Evolutionary conservation across 1,140 invertebrate genomes (phyloP).

Genomic region (Drosophila lowei): DNA sequence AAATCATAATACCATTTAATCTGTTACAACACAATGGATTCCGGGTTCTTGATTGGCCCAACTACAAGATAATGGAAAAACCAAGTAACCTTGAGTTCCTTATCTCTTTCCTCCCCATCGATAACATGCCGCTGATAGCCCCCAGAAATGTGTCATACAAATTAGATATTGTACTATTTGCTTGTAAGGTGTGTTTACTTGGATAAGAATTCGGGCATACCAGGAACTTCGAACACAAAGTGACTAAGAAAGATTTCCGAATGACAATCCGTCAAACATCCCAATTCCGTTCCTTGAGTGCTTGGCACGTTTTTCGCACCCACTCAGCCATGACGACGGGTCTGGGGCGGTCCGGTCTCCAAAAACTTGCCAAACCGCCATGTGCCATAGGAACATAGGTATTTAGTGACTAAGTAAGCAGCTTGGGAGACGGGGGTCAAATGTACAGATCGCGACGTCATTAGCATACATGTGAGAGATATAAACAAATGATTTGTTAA

Average conservation of each 20-base stretch:
- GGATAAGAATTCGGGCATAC: neutral
- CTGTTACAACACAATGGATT: slow-evolving; percentile 31
- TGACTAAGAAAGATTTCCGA: slow-evolving; percentile 14
- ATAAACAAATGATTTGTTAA: neutral
- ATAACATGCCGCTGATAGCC: slow-evolving; percentile 18
- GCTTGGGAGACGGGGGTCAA: slow-evolving; percentile 13
- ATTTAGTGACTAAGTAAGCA: slow-evolving; percentile 35
- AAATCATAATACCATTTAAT: slow-evolving; percentile 35
- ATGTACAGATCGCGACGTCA: slow-evolving; percentile 24
- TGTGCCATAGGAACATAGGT: slow-evolving; percentile 25
- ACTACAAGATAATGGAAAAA: neutral
- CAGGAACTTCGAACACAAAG: neutral
- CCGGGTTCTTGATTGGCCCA: slow-evolving; percentile 21
- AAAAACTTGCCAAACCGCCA: slow-evolving; percentile 34
- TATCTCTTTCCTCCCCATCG: slow-evolving; percentile 21
- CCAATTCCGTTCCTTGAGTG: slow-evolving; percentile 28
- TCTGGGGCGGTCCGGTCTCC: neutral
- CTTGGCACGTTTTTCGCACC: slow-evolving; percentile 47
- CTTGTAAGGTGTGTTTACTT: neutral
- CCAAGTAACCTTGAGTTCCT: slow-evolving; percentile 9
- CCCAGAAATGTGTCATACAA: slow-evolving; percentile 18
- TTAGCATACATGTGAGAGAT: slow-evolving; percentile 26
- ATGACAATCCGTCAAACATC: slow-evolving; percentile 9
- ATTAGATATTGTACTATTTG: neutral
- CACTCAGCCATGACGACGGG: slow-evolving; percentile 5